phyloP scores from a whole-genome alignment of 2,113 vertebrate species.

The Aldabrachelys gigantea region DNA sequence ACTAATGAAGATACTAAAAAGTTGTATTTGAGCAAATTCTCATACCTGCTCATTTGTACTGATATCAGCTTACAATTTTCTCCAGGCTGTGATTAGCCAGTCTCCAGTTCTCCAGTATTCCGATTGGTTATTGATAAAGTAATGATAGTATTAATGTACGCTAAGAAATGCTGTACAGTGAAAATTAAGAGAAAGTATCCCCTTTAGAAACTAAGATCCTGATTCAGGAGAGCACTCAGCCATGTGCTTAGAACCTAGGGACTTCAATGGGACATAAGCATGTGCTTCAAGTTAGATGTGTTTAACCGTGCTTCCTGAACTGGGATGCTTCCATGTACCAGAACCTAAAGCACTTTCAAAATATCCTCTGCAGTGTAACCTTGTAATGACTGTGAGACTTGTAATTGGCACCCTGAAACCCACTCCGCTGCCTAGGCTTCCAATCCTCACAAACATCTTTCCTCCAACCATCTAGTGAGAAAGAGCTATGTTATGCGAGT shows the following conservation, averaged over 20 bases:
- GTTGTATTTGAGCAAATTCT: conserved; percentile 44
- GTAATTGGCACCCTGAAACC: too few relatives aligned
- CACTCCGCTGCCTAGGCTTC: too few relatives aligned
- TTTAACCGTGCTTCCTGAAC: background rate
- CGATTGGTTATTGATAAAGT: conserved; percentile 41
- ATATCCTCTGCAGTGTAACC: background rate
- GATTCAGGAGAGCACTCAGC: background rate
- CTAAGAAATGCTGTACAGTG: background rate
- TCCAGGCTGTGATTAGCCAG: conserved; percentile 60
- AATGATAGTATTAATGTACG: background rate
- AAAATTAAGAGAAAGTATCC: background rate
- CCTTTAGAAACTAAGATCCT: background rate
- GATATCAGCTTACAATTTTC: conserved; percentile 60
- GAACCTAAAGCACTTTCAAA: background rate
- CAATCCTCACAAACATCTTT: too few relatives aligned
- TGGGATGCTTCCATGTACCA: background rate
- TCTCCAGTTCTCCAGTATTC: conserved; percentile 10
- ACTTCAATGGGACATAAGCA: background rate
- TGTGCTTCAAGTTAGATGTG: background rate
- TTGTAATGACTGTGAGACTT: too few relatives aligned
- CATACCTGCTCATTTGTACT: conserved; percentile 27
- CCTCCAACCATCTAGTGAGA: too few relatives aligned
- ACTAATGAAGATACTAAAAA: conserved; percentile 52
- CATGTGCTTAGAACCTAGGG: background rate
- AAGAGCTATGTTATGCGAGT: background rate